Conservation (phyloP, 2,888 invertebrate species). For the Drosophila melanosoma region DNA sequence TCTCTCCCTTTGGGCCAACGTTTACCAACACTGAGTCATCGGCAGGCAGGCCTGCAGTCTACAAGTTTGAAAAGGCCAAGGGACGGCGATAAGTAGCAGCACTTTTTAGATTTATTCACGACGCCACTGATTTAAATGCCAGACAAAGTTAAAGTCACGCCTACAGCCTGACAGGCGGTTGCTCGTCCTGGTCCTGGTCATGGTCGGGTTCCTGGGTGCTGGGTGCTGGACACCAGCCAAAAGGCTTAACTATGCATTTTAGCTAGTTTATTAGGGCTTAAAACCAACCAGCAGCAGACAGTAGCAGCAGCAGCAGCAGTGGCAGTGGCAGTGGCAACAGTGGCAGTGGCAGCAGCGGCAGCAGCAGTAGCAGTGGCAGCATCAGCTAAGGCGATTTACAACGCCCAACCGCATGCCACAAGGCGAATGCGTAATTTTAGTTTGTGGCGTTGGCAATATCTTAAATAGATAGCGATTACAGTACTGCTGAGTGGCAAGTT, state of each 20-base stretch:
- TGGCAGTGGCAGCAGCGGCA: slow-evolving; percentile 14
- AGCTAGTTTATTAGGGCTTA: slow-evolving; percentile 74
- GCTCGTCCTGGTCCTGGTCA: slow-evolving; percentile 1
- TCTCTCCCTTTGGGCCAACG: slow-evolving; percentile 11
- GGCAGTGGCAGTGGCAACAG: background rate
- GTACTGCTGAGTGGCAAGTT: slow-evolving; percentile 61
- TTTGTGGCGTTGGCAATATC: slow-evolving; percentile 45
- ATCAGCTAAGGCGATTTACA: slow-evolving; percentile 69
- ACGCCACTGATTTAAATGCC: slow-evolving; percentile 69
- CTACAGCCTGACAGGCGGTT: slow-evolving; percentile 39
- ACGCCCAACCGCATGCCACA: slow-evolving; percentile 32
- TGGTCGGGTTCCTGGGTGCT: background rate
- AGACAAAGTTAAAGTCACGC: slow-evolving; percentile 50
- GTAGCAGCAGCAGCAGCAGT: background rate
- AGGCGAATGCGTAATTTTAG: slow-evolving; percentile 65
- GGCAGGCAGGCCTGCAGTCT: slow-evolving; percentile 22
- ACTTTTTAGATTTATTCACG: slow-evolving; percentile 70
- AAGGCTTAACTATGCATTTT: slow-evolving; percentile 71
- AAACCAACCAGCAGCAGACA: slow-evolving; percentile 18
- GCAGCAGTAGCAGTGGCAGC: slow-evolving; percentile 12
- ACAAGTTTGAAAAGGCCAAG: slow-evolving; percentile 35
- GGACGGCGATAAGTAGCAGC: slow-evolving; percentile 65
- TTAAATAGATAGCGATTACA: slow-evolving; percentile 56
- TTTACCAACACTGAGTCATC: slow-evolving; percentile 51
- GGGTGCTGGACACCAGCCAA: slow-evolving; percentile 16